A percentile compares a stretch with the other conserved stretches of the same genome.
These are phyloP conservation scores for Gerosis bhagava DNA, from an alignment of 2,888 invertebrate species.

Conservation along the genomic window DNA sequence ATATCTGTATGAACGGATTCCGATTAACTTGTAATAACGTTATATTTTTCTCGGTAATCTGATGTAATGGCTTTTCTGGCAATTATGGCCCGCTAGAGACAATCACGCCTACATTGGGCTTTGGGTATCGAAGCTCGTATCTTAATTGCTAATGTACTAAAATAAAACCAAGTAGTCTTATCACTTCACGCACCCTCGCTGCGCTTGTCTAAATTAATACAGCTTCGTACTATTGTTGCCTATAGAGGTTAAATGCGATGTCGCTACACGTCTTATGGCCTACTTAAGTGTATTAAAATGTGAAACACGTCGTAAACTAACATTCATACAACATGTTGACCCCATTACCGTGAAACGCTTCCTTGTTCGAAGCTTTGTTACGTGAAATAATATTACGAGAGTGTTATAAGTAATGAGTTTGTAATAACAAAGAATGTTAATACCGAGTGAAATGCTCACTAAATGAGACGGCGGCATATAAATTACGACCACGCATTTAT, in stretches of 20 bases:
- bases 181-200: constrained; percentile 23
- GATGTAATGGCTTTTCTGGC: constrained; percentile 17
- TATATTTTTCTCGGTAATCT: constrained; percentile 22
- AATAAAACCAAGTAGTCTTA: constrained; percentile 42
- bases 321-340: constrained; percentile 15
- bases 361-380: constrained; percentile 10
- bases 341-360: constrained; percentile 16
- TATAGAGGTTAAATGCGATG: constrained; percentile 10
- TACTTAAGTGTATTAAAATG: constrained; percentile 21
- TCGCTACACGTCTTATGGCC: constrained; percentile 7
- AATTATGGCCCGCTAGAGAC: constrained; percentile 20
- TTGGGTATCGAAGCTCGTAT: constrained; percentile 56
- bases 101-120: constrained; percentile 23
- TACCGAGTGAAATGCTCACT: no score
- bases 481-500: no score
- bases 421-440: no score
- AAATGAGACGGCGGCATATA: no score
- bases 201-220: constrained; percentile 18
- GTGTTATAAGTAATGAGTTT: no score
- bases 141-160: constrained; percentile 64
- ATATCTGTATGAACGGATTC: constrained; percentile 6
- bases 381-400: not conserved
- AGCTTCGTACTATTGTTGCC: constrained; percentile 5
- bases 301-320: constrained; percentile 21
- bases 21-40: constrained; percentile 22